A percentile compares a stretch with the other conserved stretches of the same genome.
These are phyloP conservation scores for Brachystomella parvula DNA, from an alignment of 1,140 invertebrate species.

Conservation along the genomic window DNA sequence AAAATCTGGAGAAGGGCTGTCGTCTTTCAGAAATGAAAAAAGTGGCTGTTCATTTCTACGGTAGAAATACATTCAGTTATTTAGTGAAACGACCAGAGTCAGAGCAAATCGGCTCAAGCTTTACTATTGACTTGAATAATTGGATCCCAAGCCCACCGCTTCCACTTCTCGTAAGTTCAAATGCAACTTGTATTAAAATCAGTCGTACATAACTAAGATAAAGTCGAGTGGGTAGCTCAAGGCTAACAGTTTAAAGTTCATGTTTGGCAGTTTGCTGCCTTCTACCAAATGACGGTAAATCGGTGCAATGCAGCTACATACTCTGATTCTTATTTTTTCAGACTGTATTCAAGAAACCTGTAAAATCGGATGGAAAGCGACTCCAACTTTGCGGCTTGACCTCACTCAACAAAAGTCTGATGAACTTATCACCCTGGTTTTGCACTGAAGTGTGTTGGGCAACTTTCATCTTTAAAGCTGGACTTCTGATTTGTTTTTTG, in stretches of 20 bases:
- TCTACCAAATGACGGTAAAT: too few species aligned
- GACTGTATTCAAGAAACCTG: slow-evolving; percentile 32
- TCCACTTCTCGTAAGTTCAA: slow-evolving; percentile 30
- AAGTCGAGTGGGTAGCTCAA: too few species aligned
- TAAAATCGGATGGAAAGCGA: slow-evolving; percentile 13
- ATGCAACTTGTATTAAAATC: background rate
- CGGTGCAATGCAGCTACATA: too few species aligned
- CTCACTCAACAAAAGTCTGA: slow-evolving; percentile 18
- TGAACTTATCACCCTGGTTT: slow-evolving; percentile 35
- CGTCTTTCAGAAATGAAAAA: slow-evolving; percentile 25
- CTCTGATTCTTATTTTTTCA: slow-evolving; percentile 8
- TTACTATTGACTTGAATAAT: slow-evolving; percentile 32
- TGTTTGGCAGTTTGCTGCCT: too few species aligned
- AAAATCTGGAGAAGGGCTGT: slow-evolving; percentile 22
- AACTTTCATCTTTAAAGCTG: background rate
- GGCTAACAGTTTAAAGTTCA: too few species aligned
- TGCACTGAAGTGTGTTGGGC: slow-evolving; percentile 23
- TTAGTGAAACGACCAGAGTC: slow-evolving; percentile 28
- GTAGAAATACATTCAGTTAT: slow-evolving; percentile 29
- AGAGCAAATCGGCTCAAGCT: slow-evolving; percentile 30
- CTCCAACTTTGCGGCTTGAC: slow-evolving; percentile 26
- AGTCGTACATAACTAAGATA: background rate
- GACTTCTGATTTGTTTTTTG: background rate
- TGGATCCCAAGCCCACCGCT: slow-evolving; percentile 30
- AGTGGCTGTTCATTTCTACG: slow-evolving; percentile 34